Percentiles rank a stretch among this genome's conserved stretches.
Evolutionary conservation across 2,113 vertebrate species (phyloP).

Genomic region (Hemiprocne comata): DNA sequence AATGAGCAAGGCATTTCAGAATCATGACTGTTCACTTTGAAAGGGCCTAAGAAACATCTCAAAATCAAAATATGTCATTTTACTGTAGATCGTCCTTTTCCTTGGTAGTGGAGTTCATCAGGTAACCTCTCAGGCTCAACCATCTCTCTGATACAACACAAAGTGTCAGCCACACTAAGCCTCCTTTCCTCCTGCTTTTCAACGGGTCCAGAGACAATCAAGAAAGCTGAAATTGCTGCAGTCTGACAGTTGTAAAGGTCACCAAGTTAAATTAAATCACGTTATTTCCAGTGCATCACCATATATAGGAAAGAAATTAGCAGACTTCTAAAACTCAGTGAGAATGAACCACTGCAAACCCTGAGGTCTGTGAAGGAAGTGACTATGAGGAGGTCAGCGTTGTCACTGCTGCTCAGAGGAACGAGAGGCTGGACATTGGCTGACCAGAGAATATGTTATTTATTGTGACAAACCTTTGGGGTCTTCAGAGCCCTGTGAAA

Average conservation of each 20-base stretch:
- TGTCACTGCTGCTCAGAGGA: constrained; percentile 9
- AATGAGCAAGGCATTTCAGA: neutral
- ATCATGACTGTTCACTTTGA: neutral
- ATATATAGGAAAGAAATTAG: neutral
- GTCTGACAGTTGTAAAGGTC: constrained; percentile 73
- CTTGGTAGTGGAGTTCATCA: neutral
- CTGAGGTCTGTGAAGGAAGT: neutral
- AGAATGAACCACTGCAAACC: neutral
- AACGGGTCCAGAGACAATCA: constrained; percentile 29
- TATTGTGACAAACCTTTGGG: constrained; percentile 29
- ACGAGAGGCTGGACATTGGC: neutral
- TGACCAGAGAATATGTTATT: neutral
- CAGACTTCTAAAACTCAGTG: neutral
- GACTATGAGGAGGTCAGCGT: neutral
- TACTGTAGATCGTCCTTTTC: neutral
- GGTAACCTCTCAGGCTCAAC: neutral
- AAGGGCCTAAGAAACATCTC: neutral
- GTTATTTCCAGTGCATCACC: constrained; percentile 19
- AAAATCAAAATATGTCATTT: neutral
- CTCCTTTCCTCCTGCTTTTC: neutral
- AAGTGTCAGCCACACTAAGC: constrained; percentile 13
- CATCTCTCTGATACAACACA: neutral
- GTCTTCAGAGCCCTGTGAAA: constrained; percentile 26
- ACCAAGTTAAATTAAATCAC: constrained; percentile 38
- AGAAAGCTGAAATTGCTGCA: constrained; percentile 50